Conservation (phyloP, 2,113 vertebrate genomes). For the Aptenodytes patagonicus region DNA sequence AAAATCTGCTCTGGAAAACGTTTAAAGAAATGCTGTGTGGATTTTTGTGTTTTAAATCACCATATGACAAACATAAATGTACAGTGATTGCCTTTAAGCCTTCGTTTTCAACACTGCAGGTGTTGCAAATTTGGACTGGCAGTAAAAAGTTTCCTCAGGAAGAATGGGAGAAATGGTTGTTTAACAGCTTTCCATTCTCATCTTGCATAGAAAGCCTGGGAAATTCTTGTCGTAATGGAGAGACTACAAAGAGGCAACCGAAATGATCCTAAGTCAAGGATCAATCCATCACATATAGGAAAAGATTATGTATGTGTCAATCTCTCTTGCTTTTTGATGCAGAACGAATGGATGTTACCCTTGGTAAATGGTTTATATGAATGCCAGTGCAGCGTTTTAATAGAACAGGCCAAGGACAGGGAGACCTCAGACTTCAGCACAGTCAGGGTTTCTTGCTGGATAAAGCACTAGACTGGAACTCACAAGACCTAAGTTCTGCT, state of each 20-base stretch:
- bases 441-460: slow-evolving; percentile 58
- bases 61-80: neutral
- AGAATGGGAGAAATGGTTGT: neutral
- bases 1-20: neutral
- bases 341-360: slow-evolving; percentile 69
- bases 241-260: slow-evolving; percentile 42
- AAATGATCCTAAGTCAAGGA: slow-evolving; percentile 63
- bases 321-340: slow-evolving; percentile 68
- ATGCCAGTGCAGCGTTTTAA: slow-evolving; percentile 64
- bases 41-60: neutral
- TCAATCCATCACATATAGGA: slow-evolving; percentile 63
- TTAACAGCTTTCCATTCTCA: slow-evolving; percentile 30
- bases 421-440: slow-evolving; percentile 56
- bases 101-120: neutral
- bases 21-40: neutral
- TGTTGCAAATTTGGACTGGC: slow-evolving; percentile 16
- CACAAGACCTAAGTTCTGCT: neutral
- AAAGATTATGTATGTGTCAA: slow-evolving; percentile 68
- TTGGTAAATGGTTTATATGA: slow-evolving; percentile 69
- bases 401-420: slow-evolving; percentile 64
- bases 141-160: slow-evolving; percentile 21
- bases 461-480: slow-evolving; percentile 59
- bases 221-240: slow-evolving; percentile 34
- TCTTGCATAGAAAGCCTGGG: slow-evolving; percentile 24
- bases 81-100: neutral